Conservation (phyloP, 1,140 invertebrate genomes). For the Dermatophagoides farinae region DNA sequence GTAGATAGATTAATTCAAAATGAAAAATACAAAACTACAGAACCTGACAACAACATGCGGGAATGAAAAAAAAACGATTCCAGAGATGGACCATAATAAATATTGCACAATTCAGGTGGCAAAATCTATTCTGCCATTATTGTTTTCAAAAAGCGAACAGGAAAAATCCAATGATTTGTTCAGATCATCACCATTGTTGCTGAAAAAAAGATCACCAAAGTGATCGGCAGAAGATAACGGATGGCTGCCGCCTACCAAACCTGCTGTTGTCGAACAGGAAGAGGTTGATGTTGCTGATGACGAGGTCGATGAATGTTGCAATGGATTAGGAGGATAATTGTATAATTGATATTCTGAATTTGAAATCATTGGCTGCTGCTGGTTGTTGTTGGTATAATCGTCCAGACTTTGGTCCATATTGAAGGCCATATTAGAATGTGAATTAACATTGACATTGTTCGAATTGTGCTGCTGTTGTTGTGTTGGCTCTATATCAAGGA, state of each 20-base stretch:
- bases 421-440: neutral
- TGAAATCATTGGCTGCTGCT: too few species aligned
- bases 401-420: neutral
- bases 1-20: too few species aligned
- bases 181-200: neutral
- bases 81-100: too few species aligned
- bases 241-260: neutral
- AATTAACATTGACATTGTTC: neutral
- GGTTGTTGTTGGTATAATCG: too few species aligned
- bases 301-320: neutral
- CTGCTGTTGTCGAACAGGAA: conserved; percentile 20
- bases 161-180: neutral
- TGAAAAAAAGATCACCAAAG: neutral
- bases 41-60: too few species aligned
- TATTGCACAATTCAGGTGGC: too few species aligned
- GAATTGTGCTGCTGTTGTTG: neutral
- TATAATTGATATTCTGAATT: too few species aligned
- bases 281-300: conserved; percentile 23
- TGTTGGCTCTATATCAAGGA: neutral
- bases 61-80: too few species aligned
- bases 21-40: too few species aligned
- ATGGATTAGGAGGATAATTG: too few species aligned
- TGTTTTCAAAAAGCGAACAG: too few species aligned
- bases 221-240: neutral
- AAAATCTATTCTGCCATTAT: neutral